These are phyloP conservation scores for Nesoenas mayeri DNA, from an alignment of 2,113 vertebrate genomes.

Conservation along the genomic window DNA sequence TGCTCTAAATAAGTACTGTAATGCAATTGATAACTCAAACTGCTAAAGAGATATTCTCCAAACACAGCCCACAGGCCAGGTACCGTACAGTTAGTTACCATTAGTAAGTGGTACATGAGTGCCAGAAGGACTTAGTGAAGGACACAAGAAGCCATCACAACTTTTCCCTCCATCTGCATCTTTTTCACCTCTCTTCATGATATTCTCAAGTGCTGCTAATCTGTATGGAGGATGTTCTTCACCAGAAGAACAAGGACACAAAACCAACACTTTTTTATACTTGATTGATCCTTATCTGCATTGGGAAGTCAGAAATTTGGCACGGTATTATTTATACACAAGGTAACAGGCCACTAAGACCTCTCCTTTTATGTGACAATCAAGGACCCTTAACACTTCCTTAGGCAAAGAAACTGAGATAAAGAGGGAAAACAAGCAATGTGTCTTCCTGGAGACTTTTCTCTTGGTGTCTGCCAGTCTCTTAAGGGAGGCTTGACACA, in stretches of 20 bases:
- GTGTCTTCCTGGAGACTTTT: not conserved
- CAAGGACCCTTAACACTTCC: not conserved
- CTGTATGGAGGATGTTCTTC: not conserved
- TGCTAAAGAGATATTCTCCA: not conserved
- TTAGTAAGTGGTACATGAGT: not conserved
- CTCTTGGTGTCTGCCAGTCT: not conserved
- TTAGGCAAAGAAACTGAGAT: not conserved
- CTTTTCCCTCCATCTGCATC: not conserved
- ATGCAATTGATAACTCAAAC: not conserved
- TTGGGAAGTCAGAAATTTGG: not conserved
- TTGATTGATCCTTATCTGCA: not conserved
- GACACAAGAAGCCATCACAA: not conserved
- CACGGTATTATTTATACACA: not conserved
- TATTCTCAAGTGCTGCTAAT: not conserved
- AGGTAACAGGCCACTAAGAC: not conserved
- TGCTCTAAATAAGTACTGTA: not conserved
- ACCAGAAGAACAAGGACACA: not conserved
- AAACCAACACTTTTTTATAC: not conserved
- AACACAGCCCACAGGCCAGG: not conserved
- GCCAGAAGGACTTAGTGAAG: not conserved
- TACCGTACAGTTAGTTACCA: fast-evolving
- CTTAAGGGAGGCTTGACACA: not conserved
- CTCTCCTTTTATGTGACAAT: not conserved
- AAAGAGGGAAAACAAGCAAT: not conserved
- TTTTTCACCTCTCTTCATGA: not conserved